Base-by-base conservation (phyloP, 2,113 vertebrate species). In the Ramphastos sulfuratus region DNA sequence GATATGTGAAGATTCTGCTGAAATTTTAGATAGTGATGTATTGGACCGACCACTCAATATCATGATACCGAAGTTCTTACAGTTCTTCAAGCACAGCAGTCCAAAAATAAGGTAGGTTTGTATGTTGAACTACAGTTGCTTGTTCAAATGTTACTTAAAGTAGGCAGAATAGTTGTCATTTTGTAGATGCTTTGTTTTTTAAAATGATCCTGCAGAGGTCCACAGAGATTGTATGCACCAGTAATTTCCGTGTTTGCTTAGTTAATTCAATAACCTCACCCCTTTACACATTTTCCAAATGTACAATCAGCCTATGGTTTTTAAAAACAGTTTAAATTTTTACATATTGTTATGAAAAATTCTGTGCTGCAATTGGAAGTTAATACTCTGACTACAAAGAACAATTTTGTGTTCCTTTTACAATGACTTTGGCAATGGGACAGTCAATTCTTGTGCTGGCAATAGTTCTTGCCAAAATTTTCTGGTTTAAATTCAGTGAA, bases 41-140 rank as follows among this genome's bases (percentile, higher is more conserved):
- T 97, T 99, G 95, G 99, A 99, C 87, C 98, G 99, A 59, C 99
- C 99, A 11, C 98, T 99, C 64, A 99, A 99, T 97, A 98, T 99
- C 96, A 99, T 99, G 99, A 99, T 99, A 95, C 99, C 99, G 15
- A 99, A 99, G 76, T 99, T 99, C 95, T 95, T 99, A 94, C 99
- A 99, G 95, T 99, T 99, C 94, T 99, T 99, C 96, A 99, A 99
- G 91, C 99, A 99, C 88, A 99, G 94, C 97, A 99, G 99, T 96
- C 98, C 99, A 21, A 99, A 99, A 98, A 99, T 99, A 94, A 98
- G 99, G 99, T 99, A 97, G 39, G 77, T 93, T 50, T 81, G 17
- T 12, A 5, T 52, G 28, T 25, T 67, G 12, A 37, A 39, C 9
- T 88, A 12, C 1, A 46, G 8, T 82, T 75, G 27, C 13, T 15